Base-by-base conservation (phyloP, 2,113 vertebrate genomes). In the Rhodinocichla rosea region DNA sequence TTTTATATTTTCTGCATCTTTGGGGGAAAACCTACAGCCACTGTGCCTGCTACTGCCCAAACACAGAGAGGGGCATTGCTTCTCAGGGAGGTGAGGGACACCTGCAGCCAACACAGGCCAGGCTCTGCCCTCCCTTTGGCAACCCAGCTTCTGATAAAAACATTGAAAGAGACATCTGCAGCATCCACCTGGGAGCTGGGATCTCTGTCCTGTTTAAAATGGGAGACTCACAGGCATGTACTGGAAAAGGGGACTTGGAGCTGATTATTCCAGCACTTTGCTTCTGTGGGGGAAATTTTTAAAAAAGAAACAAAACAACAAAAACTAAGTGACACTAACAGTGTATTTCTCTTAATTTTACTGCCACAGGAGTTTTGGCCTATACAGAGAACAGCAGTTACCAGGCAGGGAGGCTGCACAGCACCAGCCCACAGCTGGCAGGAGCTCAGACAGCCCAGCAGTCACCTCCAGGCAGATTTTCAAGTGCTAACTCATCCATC, bases 391-490 rank as follows among this genome's bases (percentile, higher is more conserved):
- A 23, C 15, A 9, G 1, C 16, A 26, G 0, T 13, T 12, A 4
- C 0, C 1, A 4, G 44, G 57, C 28, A 30, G 63, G 2, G 4
- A 80, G 11, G 39, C 9, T 6, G 4, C 7, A 13, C 35, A 23
- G 45, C 2, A 4, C 10, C 0, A 5, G 4, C 57, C 35, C 4
- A 1, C 24, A 42, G 77, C 49, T 14, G 39, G 70, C 57, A 83
- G 63, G 9, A 89, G 65, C 65, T 19, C 85, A 37, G 35, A 9
- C 2, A 4, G 15, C 30, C 60, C 77, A 23, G 53, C 64, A 28
- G n/a, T 1, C 0, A 0, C 60, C 23, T 15, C 12, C 1, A 3
- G 32, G 45, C 81, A 62, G 63, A 20, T 45, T 18, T 27, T 44
- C 52, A 55, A 52, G 30, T 1, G 33, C 0, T 1, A 59, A 30